A percentile compares a stretch with the other conserved stretches of the same genome.
These are phyloP conservation scores for Caenorhabditis virilis DNA, from an alignment of 2,888 invertebrate species.

Conservation along the genomic window DNA sequence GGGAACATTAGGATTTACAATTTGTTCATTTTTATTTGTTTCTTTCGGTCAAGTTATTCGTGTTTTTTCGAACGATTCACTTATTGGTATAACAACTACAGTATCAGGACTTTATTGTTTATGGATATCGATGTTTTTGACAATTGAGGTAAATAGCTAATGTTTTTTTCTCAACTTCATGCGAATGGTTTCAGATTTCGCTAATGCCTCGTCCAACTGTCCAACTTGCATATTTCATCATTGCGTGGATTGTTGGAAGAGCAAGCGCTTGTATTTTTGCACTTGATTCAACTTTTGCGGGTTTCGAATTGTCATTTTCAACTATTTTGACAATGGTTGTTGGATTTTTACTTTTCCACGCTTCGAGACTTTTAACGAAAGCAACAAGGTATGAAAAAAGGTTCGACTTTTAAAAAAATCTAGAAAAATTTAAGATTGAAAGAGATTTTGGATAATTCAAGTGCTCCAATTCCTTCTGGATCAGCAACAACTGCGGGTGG, in stretches of 20 bases:
- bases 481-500: constrained; percentile 8
- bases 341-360: constrained; percentile 3
- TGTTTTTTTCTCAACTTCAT: not conserved
- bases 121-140: constrained; percentile 28
- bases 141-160: constrained; percentile 20
- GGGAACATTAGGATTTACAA: constrained; percentile 9
- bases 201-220: constrained; percentile 24
- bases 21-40: constrained; percentile 11
- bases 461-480: constrained; percentile 11
- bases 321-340: not conserved
- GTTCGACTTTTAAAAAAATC: no score
- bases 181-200: constrained; percentile 17
- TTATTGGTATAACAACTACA: constrained; percentile 8
- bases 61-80: constrained; percentile 10
- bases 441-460: constrained; percentile 45
- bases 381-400: constrained; percentile 13
- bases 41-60: constrained; percentile 13
- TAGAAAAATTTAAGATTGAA: constrained; percentile 25
- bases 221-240: constrained; percentile 37
- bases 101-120: constrained; percentile 16
- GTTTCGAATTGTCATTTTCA: constrained; percentile 9
- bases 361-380: constrained; percentile 13
- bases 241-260: constrained; percentile 35
- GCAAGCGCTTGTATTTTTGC: constrained; percentile 21
- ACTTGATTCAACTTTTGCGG: constrained; percentile 4